Evolutionary conservation across 2,888 invertebrate genomes (phyloP), one percentile per base, ranked within the genome.

Genomic region (Phyto melanocephala): DNA sequence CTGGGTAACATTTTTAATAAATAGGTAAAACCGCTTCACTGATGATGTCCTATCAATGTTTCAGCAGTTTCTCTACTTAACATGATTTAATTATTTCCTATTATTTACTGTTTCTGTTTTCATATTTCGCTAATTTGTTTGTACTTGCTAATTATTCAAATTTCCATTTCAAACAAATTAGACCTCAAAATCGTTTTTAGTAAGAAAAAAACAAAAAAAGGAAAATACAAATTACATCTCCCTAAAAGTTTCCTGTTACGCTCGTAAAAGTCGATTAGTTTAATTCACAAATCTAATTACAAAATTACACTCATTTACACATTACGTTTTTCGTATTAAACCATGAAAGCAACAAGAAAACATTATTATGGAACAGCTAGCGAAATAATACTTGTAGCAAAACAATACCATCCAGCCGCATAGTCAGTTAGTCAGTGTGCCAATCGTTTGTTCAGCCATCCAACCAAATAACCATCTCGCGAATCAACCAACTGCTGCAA

Each of bases 231-330:
- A 40, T 40, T 60, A 24, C n/a, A 42, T 40, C 7, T 63, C 28
- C 62, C 17, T 33, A 42, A 63, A 65, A 50, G 47, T 20, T 15
- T 65, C 8, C n/a, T 20, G 24, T 50, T 50, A 65, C 20, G 15
- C 50, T 72, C 13, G 15, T 4, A 45, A 45, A 65, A 75, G 35
- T 15, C 28, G 7, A 58, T 60, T 58, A 60, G 20, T 22, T 42
- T 40, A 52, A 40, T 24, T 62, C 65, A n/a, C n/a, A 35, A 68
- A 52, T 8, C 17, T 24, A 50, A 78, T 54, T 63, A 24, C 17
- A 33, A 52, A 54, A 68, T 70, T 54, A 33, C 13, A 35, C 20
- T 50, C 8, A 28, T 68, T 68, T 50, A 50, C 20, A 13, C 33
- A 65, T 35, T 35, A 8, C 13, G 35, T 52, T 52, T 24, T 17